Percentiles rank a stretch among this genome's conserved stretches.
phyloP scores from a whole-genome alignment of 2,888 invertebrate species.

The Aplocera efformata region DNA sequence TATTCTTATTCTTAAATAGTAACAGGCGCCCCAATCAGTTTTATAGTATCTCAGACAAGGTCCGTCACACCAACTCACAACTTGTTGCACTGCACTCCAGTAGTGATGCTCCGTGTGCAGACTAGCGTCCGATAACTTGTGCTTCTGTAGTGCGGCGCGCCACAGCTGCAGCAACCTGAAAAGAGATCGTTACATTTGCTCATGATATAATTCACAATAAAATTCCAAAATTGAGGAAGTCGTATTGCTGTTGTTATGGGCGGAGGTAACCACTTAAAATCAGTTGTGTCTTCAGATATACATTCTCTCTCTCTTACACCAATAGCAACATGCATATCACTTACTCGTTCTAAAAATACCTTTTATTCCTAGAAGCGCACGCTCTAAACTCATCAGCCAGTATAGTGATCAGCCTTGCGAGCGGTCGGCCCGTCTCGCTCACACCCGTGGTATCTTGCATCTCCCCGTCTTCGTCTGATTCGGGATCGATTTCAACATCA shows the following conservation, averaged over 20 bases:
- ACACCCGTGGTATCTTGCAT: conserved; percentile 44
- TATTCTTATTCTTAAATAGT: no score
- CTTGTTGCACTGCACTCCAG: conserved; percentile 94
- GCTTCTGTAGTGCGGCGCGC: conserved; percentile 88
- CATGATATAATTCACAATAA: no score
- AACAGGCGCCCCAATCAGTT: no score
- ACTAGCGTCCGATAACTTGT: conserved; percentile 84
- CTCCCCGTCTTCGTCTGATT: conserved; percentile 52
- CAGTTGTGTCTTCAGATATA: no score
- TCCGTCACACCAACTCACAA: no score
- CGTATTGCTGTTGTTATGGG: no score
- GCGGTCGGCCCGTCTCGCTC: conserved; percentile 58
- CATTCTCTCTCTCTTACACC: no score
- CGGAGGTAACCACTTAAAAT: no score
- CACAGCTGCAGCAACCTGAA: conserved; percentile 89
- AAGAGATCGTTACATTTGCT: background rate
- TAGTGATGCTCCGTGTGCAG: conserved; percentile 85
- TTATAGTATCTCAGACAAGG: no score
- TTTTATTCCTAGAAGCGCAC: conserved; percentile 61
- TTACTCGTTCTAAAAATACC: conserved; percentile 34
- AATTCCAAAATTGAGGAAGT: no score
- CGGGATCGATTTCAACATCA: conserved; percentile 48
- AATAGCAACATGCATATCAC: no score
- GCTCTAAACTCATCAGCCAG: conserved; percentile 63
- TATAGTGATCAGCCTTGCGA: conserved; percentile 55